Evolutionary conservation across 2,113 vertebrate genomes (phyloP).

Genomic region (Cephalopterus ornatus): DNA sequence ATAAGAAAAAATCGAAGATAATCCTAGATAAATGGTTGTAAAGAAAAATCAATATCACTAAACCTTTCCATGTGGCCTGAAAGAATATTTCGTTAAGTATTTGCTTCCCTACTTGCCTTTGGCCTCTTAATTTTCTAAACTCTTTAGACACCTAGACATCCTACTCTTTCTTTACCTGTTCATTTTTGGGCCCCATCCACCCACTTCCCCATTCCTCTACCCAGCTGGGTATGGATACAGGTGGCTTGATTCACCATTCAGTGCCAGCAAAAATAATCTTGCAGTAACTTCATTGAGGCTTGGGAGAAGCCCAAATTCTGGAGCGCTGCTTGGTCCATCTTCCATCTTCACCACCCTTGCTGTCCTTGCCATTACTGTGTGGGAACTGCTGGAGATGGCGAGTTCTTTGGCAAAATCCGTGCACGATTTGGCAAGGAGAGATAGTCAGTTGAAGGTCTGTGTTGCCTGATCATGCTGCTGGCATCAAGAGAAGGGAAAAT

Average conservation of each 20-base stretch:
- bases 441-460: background rate
- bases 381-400: background rate
- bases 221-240: rapidly evolving
- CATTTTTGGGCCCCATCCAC: rapidly evolving
- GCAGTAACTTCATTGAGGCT: rapidly evolving
- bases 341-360: background rate
- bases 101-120: background rate
- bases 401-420: background rate
- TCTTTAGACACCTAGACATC: background rate
- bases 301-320: background rate
- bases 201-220: background rate
- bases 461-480: background rate
- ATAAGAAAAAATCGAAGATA: background rate
- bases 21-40: background rate
- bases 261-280: background rate
- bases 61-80: background rate
- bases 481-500: rapidly evolving
- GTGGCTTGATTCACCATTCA: background rate
- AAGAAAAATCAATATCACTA: background rate
- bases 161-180: background rate
- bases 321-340: background rate
- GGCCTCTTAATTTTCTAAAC: background rate
- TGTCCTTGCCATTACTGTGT: background rate
- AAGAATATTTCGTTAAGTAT: background rate
- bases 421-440: background rate